Evolutionary conservation across 2,888 invertebrate species (phyloP).

Genomic region (Erannis defoliaria): DNA sequence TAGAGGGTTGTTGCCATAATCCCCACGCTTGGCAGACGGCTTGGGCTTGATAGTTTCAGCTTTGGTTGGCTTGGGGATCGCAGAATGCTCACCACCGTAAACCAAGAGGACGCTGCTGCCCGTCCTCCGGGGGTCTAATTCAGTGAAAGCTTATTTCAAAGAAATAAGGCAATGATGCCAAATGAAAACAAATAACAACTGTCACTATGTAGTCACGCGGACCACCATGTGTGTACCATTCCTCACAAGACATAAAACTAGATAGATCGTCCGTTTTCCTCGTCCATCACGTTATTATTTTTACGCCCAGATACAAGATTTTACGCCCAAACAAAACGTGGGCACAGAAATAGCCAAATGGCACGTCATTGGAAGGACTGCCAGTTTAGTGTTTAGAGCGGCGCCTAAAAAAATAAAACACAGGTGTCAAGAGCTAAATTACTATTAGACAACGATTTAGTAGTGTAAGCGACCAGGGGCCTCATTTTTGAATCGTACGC

Average conservation of each 20-base stretch:
- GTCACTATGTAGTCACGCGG: slow-evolving; percentile 8
- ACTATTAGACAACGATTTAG: not conserved
- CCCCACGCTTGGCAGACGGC: no score
- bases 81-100: no score
- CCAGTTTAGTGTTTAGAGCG: slow-evolving; percentile 18
- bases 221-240: slow-evolving; percentile 9
- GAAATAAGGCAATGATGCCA: no score
- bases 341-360: slow-evolving; percentile 37
- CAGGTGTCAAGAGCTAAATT: not conserved
- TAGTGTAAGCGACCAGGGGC: no score
- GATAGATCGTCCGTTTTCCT: slow-evolving; percentile 31
- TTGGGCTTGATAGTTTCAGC: no score
- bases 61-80: no score
- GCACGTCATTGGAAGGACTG: slow-evolving; percentile 36
- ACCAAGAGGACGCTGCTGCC: no score
- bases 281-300: slow-evolving; percentile 38
- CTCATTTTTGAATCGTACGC: no score
- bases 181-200: not conserved
- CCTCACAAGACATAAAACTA: slow-evolving; percentile 17
- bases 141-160: no score
- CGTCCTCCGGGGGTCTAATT: no score
- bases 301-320: slow-evolving; percentile 40
- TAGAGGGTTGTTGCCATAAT: no score
- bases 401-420: slow-evolving; percentile 7
- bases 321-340: slow-evolving; percentile 42